Evolutionary conservation across 2,797 vertebrate genomes (phyloP), one percentile per base, ranked within the genome.

Genomic region (Darevskia nairensis): DNA sequence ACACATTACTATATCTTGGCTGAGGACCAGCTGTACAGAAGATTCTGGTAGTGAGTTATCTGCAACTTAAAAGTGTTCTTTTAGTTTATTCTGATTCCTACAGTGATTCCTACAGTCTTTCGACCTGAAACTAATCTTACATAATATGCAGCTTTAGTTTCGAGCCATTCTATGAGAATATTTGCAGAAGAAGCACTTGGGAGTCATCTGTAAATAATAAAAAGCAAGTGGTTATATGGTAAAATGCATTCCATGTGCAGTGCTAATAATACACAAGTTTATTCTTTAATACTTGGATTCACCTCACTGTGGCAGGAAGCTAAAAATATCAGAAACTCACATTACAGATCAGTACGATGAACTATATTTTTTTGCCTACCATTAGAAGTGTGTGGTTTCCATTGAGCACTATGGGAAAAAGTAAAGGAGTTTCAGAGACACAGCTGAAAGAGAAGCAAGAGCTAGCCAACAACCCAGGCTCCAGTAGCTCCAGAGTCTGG

Each of bases 111-210:
- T 23, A 8, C 0, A 68, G 79, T 32, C n/a, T 71, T 19, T 80
- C 39, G 35, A 68, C 19, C 5, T 21, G 85, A 76, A 61, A 87
- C 69, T 50, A 82, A 92, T 3, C 59, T 35, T 41, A 85, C 21
- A 68, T 85, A 39, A 89, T 8, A 46, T 84, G 64, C 6, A 83
- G 23, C 39, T 89, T 72, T 41, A 15, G 21, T 78, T 88, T 55
- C 17, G 35, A n/a, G 46, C 1, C 21, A 41, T 61, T 71, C 80
- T 8, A 71, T 61, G 59, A 87, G 10, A 23, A 72, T 71, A 19
- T 84, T 86, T 88, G 68, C 66, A 89, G 76, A 92, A 89, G 75
- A 6, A 85, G 39, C 39, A 72, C 86, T 78, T 81, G 35, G 29
- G 46, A 78, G 17, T 23, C 27, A 35, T 39, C 55, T 72, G 44